Evolutionary conservation across 2,797 vertebrate species (phyloP), one percentile per base, ranked within the genome.

Genomic region (Sardinella longiceps): DNA sequence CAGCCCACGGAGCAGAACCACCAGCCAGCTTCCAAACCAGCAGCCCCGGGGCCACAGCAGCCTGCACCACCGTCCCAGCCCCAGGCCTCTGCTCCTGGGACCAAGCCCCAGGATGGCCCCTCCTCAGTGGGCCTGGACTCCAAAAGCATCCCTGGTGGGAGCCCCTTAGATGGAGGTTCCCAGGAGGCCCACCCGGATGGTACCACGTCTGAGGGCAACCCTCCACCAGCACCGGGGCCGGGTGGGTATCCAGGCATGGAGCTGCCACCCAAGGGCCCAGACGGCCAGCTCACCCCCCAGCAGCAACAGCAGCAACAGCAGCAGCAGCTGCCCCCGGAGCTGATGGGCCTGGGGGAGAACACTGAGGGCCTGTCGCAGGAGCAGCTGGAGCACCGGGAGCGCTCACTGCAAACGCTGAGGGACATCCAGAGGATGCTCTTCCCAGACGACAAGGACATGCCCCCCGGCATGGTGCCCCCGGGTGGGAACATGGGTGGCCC

Each of bases 401-500:
- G 95, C 82, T 95, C 95, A 4, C 89, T 95, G 80, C 95, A 96
- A 90, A 96, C 95, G 92, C 95, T 99, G 86, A 91, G 98, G 90
- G 98, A 99, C 87, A 99, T 99, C 90, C 98, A 99, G 91, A 97
- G 98, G 15, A 99, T 99, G 98, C 97, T 99, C 81, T 99, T 99
- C 90, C 98, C 98, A 0, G 98, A 99, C 23, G 98, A 99, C 86
- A 96, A 96, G 43, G 96, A 96, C 60, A 95, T 95, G 70, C 93
- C 94, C 30, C 93, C 94, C 30, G 90, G 88, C 46, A 28, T 94
- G 80, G 95, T 93, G 0, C 91, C 92, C 87, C 90, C 88, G 80
- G 90, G 84, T 74, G 90, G 84, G 18, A 93, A 91, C 77, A 88
- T 84, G 92, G 93, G 46, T 92, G 93, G 87, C 30, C 93, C 51